Evolutionary conservation across 64 coral and sea anemone genomes (phyloP), one percentile per base, ranked within the genome.

Genomic region (Orbicella faveolata): DNA sequence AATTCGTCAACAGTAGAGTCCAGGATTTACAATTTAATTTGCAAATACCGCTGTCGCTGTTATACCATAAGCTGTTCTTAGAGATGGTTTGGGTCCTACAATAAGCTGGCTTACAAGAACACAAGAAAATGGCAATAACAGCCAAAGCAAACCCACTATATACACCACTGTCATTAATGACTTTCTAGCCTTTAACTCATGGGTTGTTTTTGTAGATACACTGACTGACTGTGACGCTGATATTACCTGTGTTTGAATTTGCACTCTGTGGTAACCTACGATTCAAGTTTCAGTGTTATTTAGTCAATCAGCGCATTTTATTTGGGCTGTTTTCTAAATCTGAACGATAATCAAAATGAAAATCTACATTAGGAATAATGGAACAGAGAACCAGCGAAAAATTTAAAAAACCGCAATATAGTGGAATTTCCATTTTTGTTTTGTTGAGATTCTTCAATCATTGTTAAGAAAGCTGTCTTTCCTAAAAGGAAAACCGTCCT

Each of bases 1-100:
- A 17, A 79, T 79, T 55, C 21, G 41, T 51, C 77, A 79, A 36
- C 77, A 79, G 20, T 79, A 79, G 9, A 79, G 77, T 57, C 77
- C 77, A n/a, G 77, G 77, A 25, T 79, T 79, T 55, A 79, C 21
- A 12, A 30, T 20, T 13, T 51, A 79, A 79, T 79, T 79, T 79
- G 44, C 51, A 55, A 79, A 79, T 26, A 34, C 77, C 4, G 34
- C 21, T 57, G 77, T 57, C 3, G 51, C 77, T 5, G n/a, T 57
- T 59, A 79, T 11, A 33, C 9, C 48, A 55, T 79, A 57, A 54
- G 77, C 77, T 57, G 77, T 79, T 57, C 77, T 30, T 57, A 79
- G 2, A 25, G 77, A 61, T 8, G 52, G 25, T 25, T 52, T 30
- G 23, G 14, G 20, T 26, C 52, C 77, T 30, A 59, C 14, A 30